These are phyloP conservation scores for Suncus etruscus DNA, from an alignment of 2,113 vertebrate species.

Conservation along the genomic window DNA sequence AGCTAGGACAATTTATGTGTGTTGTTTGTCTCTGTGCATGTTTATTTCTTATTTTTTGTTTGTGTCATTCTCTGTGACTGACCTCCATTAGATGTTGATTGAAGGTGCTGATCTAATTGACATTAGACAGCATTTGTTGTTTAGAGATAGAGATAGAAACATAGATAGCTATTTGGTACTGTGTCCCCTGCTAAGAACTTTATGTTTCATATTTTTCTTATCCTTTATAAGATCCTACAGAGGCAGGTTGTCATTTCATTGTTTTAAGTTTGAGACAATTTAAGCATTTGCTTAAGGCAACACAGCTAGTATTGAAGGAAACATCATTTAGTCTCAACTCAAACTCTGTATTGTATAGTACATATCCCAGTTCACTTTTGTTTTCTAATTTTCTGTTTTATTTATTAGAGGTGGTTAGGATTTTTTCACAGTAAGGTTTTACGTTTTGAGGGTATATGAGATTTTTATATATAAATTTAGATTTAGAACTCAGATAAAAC, in stretches of 20 bases:
- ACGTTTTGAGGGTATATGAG: conserved; percentile 3
- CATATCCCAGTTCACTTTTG: background rate
- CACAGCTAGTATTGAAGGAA: background rate
- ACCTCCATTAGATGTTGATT: too few relatives aligned
- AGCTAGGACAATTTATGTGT: too few relatives aligned
- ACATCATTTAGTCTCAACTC: background rate
- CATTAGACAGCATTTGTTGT: too few relatives aligned
- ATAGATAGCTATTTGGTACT: background rate
- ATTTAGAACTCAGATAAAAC: conserved; percentile 16
- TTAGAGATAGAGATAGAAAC: too few relatives aligned
- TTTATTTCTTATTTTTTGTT: too few relatives aligned
- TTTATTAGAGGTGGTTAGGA: background rate
- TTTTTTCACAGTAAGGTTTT: background rate
- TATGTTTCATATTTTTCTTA: background rate
- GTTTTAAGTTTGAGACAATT: conserved; percentile 18
- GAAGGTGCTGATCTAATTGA: too few relatives aligned
- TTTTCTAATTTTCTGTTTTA: background rate
- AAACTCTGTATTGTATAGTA: background rate
- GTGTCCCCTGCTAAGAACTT: background rate
- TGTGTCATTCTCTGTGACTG: too few relatives aligned
- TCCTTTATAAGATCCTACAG: background rate
- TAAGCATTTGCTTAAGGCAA: background rate
- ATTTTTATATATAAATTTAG: conserved; percentile 5
- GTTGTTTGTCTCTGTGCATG: too few relatives aligned
- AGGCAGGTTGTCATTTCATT: conserved; percentile 27